Conservation (phyloP, 2,888 invertebrate genomes). For the Agrotis clavis region DNA sequence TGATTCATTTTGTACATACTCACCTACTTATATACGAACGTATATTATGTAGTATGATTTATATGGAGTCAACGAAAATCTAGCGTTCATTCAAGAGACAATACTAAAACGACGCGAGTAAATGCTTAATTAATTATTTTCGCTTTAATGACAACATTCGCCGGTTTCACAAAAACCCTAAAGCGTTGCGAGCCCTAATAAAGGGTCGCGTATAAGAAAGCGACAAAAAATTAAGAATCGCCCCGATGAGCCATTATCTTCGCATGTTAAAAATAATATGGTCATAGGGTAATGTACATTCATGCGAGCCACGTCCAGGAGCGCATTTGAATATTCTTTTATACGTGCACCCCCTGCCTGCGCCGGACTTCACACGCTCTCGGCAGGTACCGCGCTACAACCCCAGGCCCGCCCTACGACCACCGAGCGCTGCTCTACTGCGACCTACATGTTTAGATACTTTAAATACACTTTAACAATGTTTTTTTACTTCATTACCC, state of each 20-base stretch:
- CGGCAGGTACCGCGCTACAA: conserved; percentile 74
- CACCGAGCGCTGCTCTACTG: conserved; percentile 58
- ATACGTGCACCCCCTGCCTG: conserved; percentile 80
- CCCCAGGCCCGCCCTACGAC: conserved; percentile 65
- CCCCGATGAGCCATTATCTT: conserved; percentile 91
- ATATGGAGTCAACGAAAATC: neutral
- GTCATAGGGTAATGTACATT: conserved; percentile 90
- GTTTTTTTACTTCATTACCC: too few species aligned
- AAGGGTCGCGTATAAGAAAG: conserved; percentile 85
- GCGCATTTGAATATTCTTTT: conserved; percentile 89
- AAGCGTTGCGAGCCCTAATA: conserved; percentile 87
- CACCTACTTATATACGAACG: neutral
- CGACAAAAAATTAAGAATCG: conserved; percentile 90
- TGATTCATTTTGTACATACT: neutral
- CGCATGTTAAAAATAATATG: conserved; percentile 90
- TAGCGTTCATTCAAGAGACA: neutral
- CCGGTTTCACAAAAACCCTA: conserved; percentile 87
- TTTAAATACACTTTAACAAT: conserved; percentile 11
- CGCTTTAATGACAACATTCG: conserved; percentile 86
- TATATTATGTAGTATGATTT: neutral
- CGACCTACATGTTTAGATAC: conserved; percentile 64
- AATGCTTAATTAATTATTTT: conserved; percentile 74
- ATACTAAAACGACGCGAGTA: conserved; percentile 44
- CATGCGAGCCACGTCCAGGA: conserved; percentile 89
- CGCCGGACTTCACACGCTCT: conserved; percentile 91